Evolutionary conservation across 37 sponge, comb jelly and placozoan genomes (phyloP).

Genomic region (Geodia barretti): DNA sequence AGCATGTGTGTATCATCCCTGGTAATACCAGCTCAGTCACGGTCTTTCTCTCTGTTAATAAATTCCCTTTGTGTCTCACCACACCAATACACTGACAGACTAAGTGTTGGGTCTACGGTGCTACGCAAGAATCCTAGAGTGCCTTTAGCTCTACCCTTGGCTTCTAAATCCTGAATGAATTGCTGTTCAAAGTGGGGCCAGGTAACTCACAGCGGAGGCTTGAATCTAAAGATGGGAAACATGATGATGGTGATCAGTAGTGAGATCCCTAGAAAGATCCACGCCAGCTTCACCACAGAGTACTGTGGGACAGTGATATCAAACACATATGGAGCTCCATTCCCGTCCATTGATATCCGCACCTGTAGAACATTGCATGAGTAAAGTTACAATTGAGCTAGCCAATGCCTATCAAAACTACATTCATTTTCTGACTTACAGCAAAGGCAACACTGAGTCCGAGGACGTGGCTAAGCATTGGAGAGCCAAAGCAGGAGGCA

Average conservation of each 20-base stretch:
- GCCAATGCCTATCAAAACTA: neutral
- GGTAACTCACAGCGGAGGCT: conserved; percentile 72
- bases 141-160: too few relatives aligned
- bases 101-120: too few relatives aligned
- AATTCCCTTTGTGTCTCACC: too few relatives aligned
- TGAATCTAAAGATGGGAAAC: conserved; percentile 79
- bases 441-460: conserved; percentile 87
- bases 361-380: conserved; percentile 31
- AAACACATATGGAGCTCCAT: conserved; percentile 57
- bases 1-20: too few relatives aligned
- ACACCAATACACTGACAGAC: too few relatives aligned
- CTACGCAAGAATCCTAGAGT: too few relatives aligned
- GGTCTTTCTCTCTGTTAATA: too few relatives aligned
- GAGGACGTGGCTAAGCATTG: conserved; percentile 84
- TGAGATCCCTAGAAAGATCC: conserved; percentile 84
- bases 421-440: conserved; percentile 37
- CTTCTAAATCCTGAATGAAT: too few relatives aligned
- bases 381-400: neutral
- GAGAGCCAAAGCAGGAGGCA: conserved; percentile 92
- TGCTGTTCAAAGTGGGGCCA: too few relatives aligned
- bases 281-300: conserved; percentile 77
- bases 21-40: neutral
- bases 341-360: conserved; percentile 55
- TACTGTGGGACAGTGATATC: conserved; percentile 52
- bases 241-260: conserved; percentile 45